phyloP scores from a whole-genome alignment of 2,113 vertebrate species.

The Lampris incognitus region DNA sequence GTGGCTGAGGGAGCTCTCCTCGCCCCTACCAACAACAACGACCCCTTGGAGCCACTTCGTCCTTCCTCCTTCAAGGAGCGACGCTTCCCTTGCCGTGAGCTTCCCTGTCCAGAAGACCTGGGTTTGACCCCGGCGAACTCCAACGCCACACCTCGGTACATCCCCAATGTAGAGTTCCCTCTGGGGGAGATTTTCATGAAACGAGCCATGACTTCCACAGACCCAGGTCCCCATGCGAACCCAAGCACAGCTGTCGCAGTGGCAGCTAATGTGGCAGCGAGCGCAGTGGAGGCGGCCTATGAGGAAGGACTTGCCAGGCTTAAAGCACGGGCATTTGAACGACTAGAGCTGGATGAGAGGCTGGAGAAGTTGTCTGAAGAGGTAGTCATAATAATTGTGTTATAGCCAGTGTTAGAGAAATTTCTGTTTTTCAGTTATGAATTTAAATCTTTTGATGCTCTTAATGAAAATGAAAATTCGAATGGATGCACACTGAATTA shows the following conservation, averaged over 20 bases:
- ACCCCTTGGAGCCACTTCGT: conserved; percentile 89
- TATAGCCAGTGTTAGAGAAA: neutral
- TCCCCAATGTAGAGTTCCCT: conserved; percentile 96
- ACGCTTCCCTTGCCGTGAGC: conserved; percentile 80
- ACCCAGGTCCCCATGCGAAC: conserved; percentile 78
- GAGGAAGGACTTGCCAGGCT: conserved; percentile 96
- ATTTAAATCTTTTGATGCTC: too few species aligned
- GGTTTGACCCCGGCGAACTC: conserved; percentile 81
- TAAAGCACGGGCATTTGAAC: conserved; percentile 94
- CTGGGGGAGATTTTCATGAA: conserved; percentile 91
- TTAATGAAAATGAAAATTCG: too few species aligned
- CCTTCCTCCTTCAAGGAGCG: conserved; percentile 93
- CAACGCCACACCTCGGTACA: conserved; percentile 84
- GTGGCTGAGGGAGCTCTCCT: conserved; percentile 88
- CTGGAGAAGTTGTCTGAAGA: conserved; percentile 97
- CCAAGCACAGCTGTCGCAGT: conserved; percentile 87
- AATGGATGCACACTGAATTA: too few species aligned
- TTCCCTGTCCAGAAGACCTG: conserved; percentile 82
- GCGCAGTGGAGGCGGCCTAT: conserved; percentile 90
- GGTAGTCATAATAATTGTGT: conserved; percentile 50
- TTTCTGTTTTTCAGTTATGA: too few species aligned
- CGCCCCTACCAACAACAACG: conserved; percentile 83
- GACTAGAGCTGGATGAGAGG: conserved; percentile 93
- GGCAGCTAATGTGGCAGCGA: conserved; percentile 86
- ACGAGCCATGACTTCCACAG: conserved; percentile 87